These are phyloP conservation scores for Caenorhabditis doughertyi DNA, from an alignment of 2,888 invertebrate species.

Conservation along the genomic window DNA sequence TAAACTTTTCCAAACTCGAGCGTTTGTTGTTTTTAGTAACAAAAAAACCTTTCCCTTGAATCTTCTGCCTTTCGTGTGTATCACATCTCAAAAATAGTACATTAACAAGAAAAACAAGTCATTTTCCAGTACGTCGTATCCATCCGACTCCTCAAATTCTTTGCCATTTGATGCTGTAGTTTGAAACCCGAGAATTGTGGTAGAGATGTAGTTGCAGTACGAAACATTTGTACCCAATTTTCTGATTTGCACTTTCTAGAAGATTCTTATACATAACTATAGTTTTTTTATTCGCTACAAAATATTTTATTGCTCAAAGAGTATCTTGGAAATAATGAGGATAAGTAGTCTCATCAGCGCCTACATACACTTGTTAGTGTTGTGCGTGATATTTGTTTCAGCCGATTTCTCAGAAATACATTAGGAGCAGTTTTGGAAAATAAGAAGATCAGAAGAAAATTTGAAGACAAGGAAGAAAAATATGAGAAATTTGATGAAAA, in stretches of 20 bases:
- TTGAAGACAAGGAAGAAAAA: not conserved
- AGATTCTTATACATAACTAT: not conserved
- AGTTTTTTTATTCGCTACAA: not conserved
- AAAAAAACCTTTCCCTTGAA: not conserved
- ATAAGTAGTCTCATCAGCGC: conserved; percentile 38
- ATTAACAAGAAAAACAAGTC: conserved; percentile 9
- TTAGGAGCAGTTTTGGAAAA: not conserved
- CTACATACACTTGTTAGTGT: conserved; percentile 8
- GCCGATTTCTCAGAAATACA: conserved; percentile 6
- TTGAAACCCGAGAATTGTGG: conserved; percentile 31
- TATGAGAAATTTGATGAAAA: not conserved
- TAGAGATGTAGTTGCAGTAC: not conserved
- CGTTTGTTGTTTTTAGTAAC: not conserved
- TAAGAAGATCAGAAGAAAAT: not conserved
- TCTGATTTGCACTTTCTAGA: conserved; percentile 10
- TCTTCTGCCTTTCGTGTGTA: conserved; percentile 8
- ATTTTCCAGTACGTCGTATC: not conserved
- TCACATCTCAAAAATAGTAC: not conserved
- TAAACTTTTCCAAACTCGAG: not conserved
- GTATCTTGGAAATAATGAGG: not conserved
- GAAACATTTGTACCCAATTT: not conserved
- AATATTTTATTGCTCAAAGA: conserved; percentile 31
- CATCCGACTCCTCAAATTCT: conserved; percentile 20
- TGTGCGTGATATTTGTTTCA: conserved; percentile 5
- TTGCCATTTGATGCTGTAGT: conserved; percentile 20